These are phyloP conservation scores for Protobothrops flavoviridis DNA, from an alignment of 2,113 vertebrate genomes.

Conservation along the genomic window DNA sequence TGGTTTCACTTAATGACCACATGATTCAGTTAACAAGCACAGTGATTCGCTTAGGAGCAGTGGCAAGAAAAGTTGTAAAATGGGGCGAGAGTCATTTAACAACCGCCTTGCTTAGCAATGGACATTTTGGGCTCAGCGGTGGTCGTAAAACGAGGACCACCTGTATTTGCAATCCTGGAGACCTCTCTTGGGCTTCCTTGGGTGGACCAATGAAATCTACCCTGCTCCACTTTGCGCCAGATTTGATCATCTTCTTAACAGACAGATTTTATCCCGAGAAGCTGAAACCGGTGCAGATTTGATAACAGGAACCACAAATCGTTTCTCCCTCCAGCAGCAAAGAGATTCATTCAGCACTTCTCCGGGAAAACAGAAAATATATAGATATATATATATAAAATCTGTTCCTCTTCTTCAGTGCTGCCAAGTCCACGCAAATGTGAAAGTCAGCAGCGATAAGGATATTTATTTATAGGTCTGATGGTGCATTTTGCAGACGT, in stretches of 20 bases:
- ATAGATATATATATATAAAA: not conserved
- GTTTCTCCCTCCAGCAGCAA: not conserved
- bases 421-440: not conserved
- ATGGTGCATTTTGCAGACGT: not conserved
- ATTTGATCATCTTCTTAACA: not conserved
- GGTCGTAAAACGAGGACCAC: no score
- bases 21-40: no score
- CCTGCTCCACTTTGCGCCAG: not conserved
- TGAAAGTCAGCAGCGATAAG: not conserved
- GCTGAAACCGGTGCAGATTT: not conserved
- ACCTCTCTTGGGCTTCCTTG: not conserved
- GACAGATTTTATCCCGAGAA: not conserved
- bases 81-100: no score
- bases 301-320: not conserved
- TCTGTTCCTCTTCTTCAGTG: slow-evolving; percentile 19
- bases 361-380: not conserved
- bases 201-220: not conserved
- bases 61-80: no score
- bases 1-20: no score
- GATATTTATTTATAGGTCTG: not conserved
- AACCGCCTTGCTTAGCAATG: no score
- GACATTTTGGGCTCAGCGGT: no score
- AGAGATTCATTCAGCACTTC: not conserved
- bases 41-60: no score
- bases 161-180: not conserved